A percentile compares a stretch with the other conserved stretches of the same genome.
Conservation (phyloP, 2,113 vertebrate genomes). For the Accipiter cooperii region DNA sequence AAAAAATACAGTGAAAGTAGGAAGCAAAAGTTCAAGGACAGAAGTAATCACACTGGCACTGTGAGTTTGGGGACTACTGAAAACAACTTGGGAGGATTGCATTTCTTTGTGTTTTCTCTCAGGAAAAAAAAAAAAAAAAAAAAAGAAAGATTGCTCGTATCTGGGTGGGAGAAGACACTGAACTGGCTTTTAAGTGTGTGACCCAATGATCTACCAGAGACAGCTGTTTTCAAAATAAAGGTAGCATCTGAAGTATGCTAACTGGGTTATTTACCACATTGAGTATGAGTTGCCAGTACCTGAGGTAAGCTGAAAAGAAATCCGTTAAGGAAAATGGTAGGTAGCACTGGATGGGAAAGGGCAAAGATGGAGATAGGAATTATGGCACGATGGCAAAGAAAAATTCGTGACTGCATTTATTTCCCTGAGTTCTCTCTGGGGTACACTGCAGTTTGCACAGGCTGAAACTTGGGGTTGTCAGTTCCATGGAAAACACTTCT, state of each 20-base stretch:
- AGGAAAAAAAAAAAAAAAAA: not conserved
- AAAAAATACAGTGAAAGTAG: not conserved
- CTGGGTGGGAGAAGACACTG: not conserved
- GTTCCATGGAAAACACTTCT: not conserved
- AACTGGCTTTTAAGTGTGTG: not conserved
- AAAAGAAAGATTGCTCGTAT: not conserved
- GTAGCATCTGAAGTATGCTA: not conserved
- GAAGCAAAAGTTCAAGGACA: not conserved
- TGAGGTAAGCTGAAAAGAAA: not conserved
- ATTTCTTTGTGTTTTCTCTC: not conserved
- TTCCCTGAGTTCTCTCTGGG: not conserved
- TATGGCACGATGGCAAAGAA: not conserved
- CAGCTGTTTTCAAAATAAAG: not conserved
- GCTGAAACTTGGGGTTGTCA: not conserved
- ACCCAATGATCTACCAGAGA: not conserved
- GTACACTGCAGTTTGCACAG: not conserved
- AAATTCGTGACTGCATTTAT: not conserved
- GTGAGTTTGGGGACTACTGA: not conserved
- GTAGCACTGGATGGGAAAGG: not conserved
- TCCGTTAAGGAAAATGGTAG: not conserved
- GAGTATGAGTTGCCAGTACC: not conserved
- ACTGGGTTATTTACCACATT: not conserved
- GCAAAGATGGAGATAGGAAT: not conserved
- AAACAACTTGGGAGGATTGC: not conserved
- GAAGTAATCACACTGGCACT: not conserved